Evolutionary conservation across 2,888 invertebrate genomes (phyloP), one percentile per base, ranked within the genome.

Genomic region (Morpho deidamia): DNA sequence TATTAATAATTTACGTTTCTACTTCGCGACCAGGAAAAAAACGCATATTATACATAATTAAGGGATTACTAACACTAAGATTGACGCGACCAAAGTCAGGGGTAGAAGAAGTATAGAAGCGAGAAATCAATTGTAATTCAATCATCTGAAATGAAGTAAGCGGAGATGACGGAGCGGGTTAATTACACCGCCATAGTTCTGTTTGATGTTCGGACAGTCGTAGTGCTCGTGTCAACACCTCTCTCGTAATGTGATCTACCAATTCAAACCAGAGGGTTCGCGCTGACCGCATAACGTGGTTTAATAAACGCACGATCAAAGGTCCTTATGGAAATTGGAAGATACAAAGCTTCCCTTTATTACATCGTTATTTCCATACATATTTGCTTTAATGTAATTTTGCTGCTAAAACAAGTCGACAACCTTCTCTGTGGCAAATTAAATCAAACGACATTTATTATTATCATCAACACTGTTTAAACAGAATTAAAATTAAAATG

Each of bases 211-310:
- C 69, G 71, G 71, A 70, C 70, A 72, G 72, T 77, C 67, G 69
- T 62, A 70, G 72, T 65, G 72, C 67, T 60, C 70, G 70, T 71
- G 79, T 82, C 79, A 81, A 83, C 80, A 80, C 78, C 76, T 83
- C 74, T 72, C 64, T 66, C 66, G 80, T 78, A 81, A 85, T 78
- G 74, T 74, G 82, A 84, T 81, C 74, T 67, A 68, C 69, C 72
- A 74, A 76, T 78, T 71, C 74, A 75, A 75, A 76, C 77, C 71
- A 70, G 74, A 73, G 75, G 76, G 79, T 78, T 72, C 72, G 72
- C 69, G 64, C 68, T 72, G 78, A 78, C 81, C 82, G 75, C 78
- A 69, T 69, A 64, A 64, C 76, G 80, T 63, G 80, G 83, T 78
- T 56, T 61, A 57, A 61, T 61, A 59, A 55, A 55, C 40, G 54